Evolutionary conservation across 2,888 invertebrate species (phyloP), one percentile per base, ranked within the genome.

Genomic region (Pyrgus malvae): DNA sequence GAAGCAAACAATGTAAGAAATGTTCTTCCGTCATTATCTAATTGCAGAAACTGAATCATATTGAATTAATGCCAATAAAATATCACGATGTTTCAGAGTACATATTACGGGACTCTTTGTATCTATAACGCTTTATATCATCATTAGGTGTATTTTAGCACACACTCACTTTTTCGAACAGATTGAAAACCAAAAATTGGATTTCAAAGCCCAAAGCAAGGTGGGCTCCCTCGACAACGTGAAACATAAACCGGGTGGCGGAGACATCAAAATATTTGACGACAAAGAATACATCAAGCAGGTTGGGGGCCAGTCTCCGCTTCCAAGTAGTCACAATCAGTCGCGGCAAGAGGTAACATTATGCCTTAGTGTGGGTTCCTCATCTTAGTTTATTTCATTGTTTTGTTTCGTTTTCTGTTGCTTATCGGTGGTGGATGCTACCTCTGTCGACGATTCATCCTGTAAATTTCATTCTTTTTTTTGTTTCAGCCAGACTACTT

Each of bases 201-300:
- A 97, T 72, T 94, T 98, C 90, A 97, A 97, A 90, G 98, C 95
- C 64, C 94, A 95, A 87, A 97, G 98, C 88, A 97, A 97, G 91
- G 92, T 98, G 68, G 97, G 97, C 68, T 97, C 97, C 54, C 78
- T 97, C 92, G 96, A 97, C 85, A 97, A 97, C 88, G 93, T 97
- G 68, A 95, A 95, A 82, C 95, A 98, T 91, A 96, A 93, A 90
- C 97, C 98, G 55, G 96, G 97, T 68, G 98, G 98, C 60, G 98
- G 98, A 42, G 96, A 97, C 67, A 95, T 96, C 89, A 98, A 97
- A 91, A 97, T 97, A 76, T 97, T 97, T 83, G 96, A 97, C 80
- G 97, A 97, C 88, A 96, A 95, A 91, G 95, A 95, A 62, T 97
- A 97, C 91, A 92, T 97, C 81, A 95, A 95, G 90, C 96, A 97